Percentiles rank a stretch among this genome's conserved stretches.
Evolutionary conservation across 1,140 invertebrate species (phyloP).

Genomic region (Zaprionus taronus): DNA sequence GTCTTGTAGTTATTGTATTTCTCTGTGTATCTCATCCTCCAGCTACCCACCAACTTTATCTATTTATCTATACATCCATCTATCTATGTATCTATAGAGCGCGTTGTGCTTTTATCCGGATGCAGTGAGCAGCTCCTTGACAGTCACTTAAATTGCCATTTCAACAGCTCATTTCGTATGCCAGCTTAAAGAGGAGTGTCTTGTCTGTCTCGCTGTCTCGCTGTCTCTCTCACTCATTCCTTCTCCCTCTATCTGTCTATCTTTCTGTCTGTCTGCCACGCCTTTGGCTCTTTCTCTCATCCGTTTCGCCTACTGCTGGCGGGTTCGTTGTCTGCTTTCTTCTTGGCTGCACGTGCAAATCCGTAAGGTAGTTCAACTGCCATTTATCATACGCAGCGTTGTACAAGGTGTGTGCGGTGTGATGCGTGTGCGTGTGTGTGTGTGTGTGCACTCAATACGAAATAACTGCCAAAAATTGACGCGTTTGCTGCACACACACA

Average conservation of each 20-base stretch:
- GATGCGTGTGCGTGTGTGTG: constrained; percentile 7
- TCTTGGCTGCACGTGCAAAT: constrained; percentile 68
- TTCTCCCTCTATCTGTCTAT: constrained; percentile 28
- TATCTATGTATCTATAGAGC: not conserved
- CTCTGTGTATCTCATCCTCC: not conserved
- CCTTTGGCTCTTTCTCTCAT: constrained; percentile 20
- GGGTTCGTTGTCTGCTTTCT: constrained; percentile 55
- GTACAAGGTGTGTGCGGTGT: constrained; percentile 31
- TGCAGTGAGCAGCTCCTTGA: constrained; percentile 51
- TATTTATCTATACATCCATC: constrained; percentile 18
- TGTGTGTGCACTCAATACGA: constrained; percentile 46
- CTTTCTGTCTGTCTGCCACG: constrained; percentile 10
- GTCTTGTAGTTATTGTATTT: constrained; percentile 9
- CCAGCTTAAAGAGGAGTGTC: constrained; percentile 45
- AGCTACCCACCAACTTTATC: not conserved
- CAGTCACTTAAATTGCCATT: constrained; percentile 81
- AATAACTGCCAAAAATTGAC: constrained; percentile 59
- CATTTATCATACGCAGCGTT: constrained; percentile 79
- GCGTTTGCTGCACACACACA: constrained; percentile 47
- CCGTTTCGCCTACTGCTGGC: constrained; percentile 39
- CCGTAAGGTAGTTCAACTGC: constrained; percentile 73
- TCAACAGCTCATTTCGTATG: constrained; percentile 77
- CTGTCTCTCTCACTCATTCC: not conserved
- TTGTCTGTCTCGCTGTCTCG: not conserved
- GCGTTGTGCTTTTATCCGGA: constrained; percentile 63